Evolutionary conservation across 2,888 invertebrate genomes (phyloP).

Genomic region (Epinotia nisella): DNA sequence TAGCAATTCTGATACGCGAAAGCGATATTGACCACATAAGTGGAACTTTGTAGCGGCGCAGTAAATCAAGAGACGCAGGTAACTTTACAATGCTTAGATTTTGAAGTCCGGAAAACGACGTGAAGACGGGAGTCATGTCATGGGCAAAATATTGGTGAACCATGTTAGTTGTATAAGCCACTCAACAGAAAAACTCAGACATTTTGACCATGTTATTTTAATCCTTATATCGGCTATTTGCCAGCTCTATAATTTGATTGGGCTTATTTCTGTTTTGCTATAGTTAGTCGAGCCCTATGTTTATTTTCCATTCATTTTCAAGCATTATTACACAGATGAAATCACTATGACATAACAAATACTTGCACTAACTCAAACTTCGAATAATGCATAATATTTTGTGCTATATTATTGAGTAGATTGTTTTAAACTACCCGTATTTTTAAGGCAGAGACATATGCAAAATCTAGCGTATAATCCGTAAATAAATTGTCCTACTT

Average conservation of each 20-base stretch:
- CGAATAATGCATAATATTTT: too few species aligned
- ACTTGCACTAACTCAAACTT: too few species aligned
- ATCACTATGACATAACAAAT: too few species aligned
- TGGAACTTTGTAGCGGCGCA: constrained; percentile 62
- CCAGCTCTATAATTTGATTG: too few species aligned
- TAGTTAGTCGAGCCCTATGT: too few species aligned
- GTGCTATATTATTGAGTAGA: too few species aligned
- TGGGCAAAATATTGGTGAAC: background rate
- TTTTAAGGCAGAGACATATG: background rate
- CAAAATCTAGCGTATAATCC: background rate
- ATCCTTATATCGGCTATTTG: too few species aligned
- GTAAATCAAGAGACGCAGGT: constrained; percentile 21
- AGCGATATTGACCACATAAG: constrained; percentile 78
- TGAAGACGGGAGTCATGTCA: background rate
- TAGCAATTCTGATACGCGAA: constrained; percentile 82
- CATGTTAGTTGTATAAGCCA: background rate
- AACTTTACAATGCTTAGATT: background rate
- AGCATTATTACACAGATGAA: too few species aligned
- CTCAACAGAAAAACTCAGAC: background rate
- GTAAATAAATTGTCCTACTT: constrained; percentile 6
- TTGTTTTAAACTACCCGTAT: too few species aligned
- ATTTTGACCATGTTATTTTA: background rate
- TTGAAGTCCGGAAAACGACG: background rate
- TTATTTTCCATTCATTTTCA: too few species aligned
- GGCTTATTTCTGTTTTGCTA: too few species aligned